Base-by-base conservation (phyloP, 2,888 invertebrate genomes). In the Monoplex corrugatus region DNA sequence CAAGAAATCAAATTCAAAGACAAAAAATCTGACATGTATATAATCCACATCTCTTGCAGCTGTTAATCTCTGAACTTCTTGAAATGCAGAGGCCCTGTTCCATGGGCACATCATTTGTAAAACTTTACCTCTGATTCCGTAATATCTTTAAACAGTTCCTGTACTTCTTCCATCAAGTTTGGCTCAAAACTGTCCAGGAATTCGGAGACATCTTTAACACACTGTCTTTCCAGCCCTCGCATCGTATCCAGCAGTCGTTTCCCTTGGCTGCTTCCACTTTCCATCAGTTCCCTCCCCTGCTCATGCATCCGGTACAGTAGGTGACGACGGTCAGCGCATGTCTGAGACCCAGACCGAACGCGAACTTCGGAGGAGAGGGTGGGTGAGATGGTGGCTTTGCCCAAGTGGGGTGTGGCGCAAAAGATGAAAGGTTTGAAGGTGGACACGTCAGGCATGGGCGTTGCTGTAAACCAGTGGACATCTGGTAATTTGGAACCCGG, bases 391-490 rank as follows among this genome's bases (percentile, higher is more conserved):
- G 98, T 98, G 93, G 97, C 97, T 50, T 97, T 97, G 0, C 98
- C 98, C 87, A 97, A 97, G 89, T 96, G 96, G 5, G 97, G 97
- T 92, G 97, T 97, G 2, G 97, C 97, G 43, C 97, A 97, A 92
- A 96, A 96, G 82, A 96, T 94, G 91, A 98, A 98, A 6, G 98
- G 98, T 96, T 98, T 98, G 96, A 97, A 98, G 43, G 98, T 97
- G 2, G 98, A 98, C 91, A 97, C 96, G 87, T 97, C 97, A 0
- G 98, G 97, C 96, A 98, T 97, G 0, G 98, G 98, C 0, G 98
- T 98, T 0, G 97, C 98, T 0, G 98, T 98, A 94, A 98, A 98
- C 98, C 98, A 98, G 95, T 98, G 98, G 86, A 97, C 97, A 50
- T 86, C 86, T 28, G 91, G 89, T 6, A 88, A 40, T 92, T 97